Conservation (phyloP, 2,797 vertebrate species). For the Echiichthys vipera region DNA sequence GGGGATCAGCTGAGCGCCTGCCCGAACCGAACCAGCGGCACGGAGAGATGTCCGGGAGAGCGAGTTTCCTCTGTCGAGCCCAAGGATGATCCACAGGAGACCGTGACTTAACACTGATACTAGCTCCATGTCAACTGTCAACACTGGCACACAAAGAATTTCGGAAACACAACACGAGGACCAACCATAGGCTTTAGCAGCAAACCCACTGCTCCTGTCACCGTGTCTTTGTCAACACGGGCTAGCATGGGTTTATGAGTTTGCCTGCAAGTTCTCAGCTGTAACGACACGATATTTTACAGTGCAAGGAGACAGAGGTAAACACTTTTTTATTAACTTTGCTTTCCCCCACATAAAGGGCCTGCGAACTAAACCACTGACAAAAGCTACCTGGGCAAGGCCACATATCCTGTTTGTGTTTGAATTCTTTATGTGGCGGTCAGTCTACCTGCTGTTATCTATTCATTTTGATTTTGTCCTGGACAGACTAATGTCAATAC, state of each 20-base stretch:
- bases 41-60: slow-evolving; percentile 67
- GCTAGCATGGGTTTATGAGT: slow-evolving; percentile 70
- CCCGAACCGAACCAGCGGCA: slow-evolving; percentile 73
- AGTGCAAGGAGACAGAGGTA: slow-evolving; percentile 76
- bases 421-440: slow-evolving; percentile 14
- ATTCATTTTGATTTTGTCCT: background rate
- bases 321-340: slow-evolving; percentile 72
- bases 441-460: slow-evolving; percentile 11
- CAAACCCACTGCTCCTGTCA: slow-evolving; percentile 58
- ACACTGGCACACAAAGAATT: slow-evolving; percentile 79
- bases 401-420: slow-evolving; percentile 55
- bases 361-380: slow-evolving; percentile 54
- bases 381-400: slow-evolving; percentile 53
- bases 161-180: slow-evolving; percentile 75
- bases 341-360: slow-evolving; percentile 33
- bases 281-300: slow-evolving; percentile 54
- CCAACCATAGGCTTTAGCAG: slow-evolving; percentile 65
- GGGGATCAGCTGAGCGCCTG: slow-evolving; percentile 77
- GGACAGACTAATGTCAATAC: background rate
- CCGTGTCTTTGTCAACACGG: slow-evolving; percentile 55
- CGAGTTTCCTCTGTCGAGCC: slow-evolving; percentile 46
- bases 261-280: slow-evolving; percentile 55
- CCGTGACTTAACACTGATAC: slow-evolving; percentile 62
- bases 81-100: slow-evolving; percentile 63
- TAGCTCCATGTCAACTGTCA: slow-evolving; percentile 78